Evolutionary conservation across 2,888 invertebrate species (phyloP).

Genomic region (Drosophila greeni): DNA sequence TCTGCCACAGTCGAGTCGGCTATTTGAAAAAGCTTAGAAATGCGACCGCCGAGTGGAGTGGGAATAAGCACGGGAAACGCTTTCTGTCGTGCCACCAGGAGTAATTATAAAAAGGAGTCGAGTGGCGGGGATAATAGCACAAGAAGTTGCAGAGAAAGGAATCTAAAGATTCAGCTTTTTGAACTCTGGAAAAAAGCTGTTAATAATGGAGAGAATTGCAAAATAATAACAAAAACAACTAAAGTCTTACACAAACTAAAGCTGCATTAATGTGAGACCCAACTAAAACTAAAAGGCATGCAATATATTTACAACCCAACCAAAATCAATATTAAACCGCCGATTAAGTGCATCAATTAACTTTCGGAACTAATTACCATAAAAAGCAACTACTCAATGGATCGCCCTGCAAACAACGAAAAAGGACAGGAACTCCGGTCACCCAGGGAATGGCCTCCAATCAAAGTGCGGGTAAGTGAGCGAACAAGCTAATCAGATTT

Average conservation of each 20-base stretch:
- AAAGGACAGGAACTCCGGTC: slow-evolving; percentile 28
- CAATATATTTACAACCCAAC: neutral
- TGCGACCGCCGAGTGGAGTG: slow-evolving; percentile 29
- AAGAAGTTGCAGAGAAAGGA: slow-evolving; percentile 22
- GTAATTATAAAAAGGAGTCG: slow-evolving; percentile 47
- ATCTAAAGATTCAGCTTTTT: neutral
- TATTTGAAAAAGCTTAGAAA: slow-evolving; percentile 46
- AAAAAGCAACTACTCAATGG: slow-evolving; percentile 4
- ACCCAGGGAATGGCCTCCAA: slow-evolving; percentile 29
- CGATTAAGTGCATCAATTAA: slow-evolving; percentile 7
- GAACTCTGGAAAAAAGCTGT: neutral
- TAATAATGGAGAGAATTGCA: neutral
- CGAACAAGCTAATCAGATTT: slow-evolving; percentile 35
- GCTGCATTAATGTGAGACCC: neutral
- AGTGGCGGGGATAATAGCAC: slow-evolving; percentile 30
- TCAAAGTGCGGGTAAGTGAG: slow-evolving; percentile 34
- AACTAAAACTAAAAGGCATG: neutral
- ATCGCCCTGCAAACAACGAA: neutral
- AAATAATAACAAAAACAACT: neutral
- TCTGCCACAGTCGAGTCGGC: slow-evolving; percentile 48
- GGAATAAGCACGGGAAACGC: slow-evolving; percentile 5
- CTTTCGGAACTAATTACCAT: slow-evolving; percentile 4
- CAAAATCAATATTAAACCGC: slow-evolving; percentile 3
- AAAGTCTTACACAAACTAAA: neutral
- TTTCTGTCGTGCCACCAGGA: slow-evolving; percentile 23